phyloP scores from a whole-genome alignment of 2,113 vertebrate species.

The Cryptotis parvus region DNA sequence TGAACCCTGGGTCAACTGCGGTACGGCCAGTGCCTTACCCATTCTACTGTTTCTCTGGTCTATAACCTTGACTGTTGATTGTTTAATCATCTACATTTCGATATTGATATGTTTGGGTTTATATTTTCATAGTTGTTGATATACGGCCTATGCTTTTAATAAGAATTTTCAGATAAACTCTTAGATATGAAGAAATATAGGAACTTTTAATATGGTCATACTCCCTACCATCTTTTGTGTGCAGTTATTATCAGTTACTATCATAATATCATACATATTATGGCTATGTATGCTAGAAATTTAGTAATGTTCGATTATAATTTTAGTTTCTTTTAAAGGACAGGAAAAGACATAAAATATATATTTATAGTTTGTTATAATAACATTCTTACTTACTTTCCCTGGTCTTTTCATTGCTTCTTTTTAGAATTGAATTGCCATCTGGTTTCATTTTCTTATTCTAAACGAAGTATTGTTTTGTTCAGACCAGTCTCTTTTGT shows the following conservation, averaged over 20 bases:
- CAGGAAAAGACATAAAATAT: background rate
- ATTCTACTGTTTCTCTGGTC: no score
- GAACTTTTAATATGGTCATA: background rate
- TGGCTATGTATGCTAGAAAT: background rate
- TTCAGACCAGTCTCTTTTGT: background rate
- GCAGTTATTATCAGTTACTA: no score
- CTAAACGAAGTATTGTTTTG: background rate
- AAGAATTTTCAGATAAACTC: constrained; percentile 10
- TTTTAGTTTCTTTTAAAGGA: constrained; percentile 1
- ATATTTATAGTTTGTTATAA: constrained; percentile 13
- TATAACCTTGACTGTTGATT: background rate
- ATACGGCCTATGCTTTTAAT: background rate
- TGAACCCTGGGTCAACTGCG: no score
- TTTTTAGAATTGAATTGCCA: constrained; percentile 28
- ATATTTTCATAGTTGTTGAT: background rate
- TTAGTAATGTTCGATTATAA: background rate
- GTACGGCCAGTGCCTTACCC: no score
- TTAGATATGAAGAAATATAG: background rate
- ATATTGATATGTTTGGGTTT: background rate
- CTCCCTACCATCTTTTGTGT: background rate
- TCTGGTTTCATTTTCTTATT: constrained; percentile 3
- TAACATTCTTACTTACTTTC: background rate
- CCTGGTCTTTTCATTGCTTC: background rate
- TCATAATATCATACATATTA: background rate
- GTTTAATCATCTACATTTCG: background rate